Base-by-base conservation (phyloP, 35 echinoderm and acorn worm species). In the Apostichopus californicus region DNA sequence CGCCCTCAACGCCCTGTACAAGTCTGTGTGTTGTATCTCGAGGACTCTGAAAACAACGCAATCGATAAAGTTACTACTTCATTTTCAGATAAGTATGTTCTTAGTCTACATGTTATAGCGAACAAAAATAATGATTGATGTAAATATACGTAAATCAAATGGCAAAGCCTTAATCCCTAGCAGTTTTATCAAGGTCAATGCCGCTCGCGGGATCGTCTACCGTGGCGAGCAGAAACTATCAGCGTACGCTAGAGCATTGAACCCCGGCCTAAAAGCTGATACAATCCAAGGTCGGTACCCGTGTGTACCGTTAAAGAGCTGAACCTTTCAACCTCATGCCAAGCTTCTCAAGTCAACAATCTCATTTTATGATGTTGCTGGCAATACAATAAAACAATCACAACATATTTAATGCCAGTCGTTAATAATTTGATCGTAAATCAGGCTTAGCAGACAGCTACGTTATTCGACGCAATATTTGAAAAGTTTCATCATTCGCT, bases 301-400 rank as follows among this genome's bases (percentile, higher is more conserved):
- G 81, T 85, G 81, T 58, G 81, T 58, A 59, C 57, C 81, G 81
- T 85, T 85, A 85, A 85, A 59, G 55, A 58, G 10, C 17, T 59
- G 81, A 85, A 85, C 81, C 81, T 58, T 58, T 85, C 81, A 56
- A 85, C 81, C 81, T 85, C 81, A 85, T 85, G 55, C 81, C 55
- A 85, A 58, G 81, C 81, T 57, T 55, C 24, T 85, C 55, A 85
- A 85, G 81, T 85, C 81, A 59, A 85, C 55, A 85, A 85, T 85
- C 24, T 52, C 17, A 58, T 85, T 85, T 85, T 85, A 85, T 85
- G 55, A 85, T 85, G 57, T 85, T 85, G 81, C 81, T 58, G 57
- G 81, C 81, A 85, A 85, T 85, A 85, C 81, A 85, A 85, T 85
- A 85, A 85, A 85, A 85, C 81, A 85, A 85, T 85, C 81, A 85